A percentile compares a stretch with the other conserved stretches of the same genome.
These are phyloP conservation scores for Rhinoderma darwinii DNA, from an alignment of 2,113 vertebrate genomes.

Conservation along the genomic window DNA sequence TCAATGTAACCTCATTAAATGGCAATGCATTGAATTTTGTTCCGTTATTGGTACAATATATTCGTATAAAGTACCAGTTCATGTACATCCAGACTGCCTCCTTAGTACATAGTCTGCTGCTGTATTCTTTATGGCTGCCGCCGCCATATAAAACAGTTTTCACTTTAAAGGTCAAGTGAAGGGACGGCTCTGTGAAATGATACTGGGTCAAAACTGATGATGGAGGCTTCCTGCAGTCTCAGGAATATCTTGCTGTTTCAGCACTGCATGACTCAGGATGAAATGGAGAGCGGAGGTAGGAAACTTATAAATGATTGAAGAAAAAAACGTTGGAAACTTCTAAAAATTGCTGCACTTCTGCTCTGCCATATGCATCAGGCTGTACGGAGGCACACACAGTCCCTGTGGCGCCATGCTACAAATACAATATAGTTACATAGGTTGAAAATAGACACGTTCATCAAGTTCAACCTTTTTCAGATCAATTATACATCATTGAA, in stretches of 20 bases:
- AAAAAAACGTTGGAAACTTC: neutral
- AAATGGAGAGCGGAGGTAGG: neutral
- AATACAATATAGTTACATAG: too few relatives aligned
- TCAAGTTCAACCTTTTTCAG: too few relatives aligned
- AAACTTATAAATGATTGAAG: neutral
- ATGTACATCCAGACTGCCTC: neutral
- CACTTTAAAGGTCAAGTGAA: slow-evolving; percentile 3
- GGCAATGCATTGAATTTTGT: neutral
- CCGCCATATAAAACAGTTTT: neutral
- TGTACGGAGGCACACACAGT: too few relatives aligned
- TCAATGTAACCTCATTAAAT: slow-evolving; percentile 2
- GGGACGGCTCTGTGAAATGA: neutral
- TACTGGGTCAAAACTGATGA: slow-evolving; percentile 1
- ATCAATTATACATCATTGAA: too few relatives aligned
- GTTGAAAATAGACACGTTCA: too few relatives aligned
- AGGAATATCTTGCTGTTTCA: slow-evolving; percentile 11
- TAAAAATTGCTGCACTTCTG: neutral
- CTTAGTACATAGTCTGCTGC: neutral
- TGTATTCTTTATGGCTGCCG: neutral
- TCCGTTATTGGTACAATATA: neutral
- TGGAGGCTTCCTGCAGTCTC: slow-evolving; percentile 27
- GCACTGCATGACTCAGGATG: slow-evolving; percentile 21
- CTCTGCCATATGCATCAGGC: too few relatives aligned
- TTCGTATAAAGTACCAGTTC: neutral
- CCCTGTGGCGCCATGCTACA: too few relatives aligned